Evolutionary conservation across 2,113 vertebrate genomes (phyloP), one percentile per base, ranked within the genome.

Genomic region (Ivindomyrus marchei): DNA sequence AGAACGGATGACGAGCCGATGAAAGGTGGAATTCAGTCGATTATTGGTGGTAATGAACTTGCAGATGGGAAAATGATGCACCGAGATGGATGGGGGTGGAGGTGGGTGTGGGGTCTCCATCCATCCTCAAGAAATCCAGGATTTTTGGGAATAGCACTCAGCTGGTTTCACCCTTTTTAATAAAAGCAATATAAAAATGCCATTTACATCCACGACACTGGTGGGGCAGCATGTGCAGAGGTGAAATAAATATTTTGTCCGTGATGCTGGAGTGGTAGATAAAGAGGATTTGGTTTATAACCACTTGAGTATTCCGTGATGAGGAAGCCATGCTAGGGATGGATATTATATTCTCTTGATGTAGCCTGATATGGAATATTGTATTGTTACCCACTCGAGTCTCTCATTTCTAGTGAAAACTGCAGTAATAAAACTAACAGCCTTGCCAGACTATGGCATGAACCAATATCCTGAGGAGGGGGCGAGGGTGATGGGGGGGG

Each of bases 1-100:
- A 92, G 91, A 94, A 92, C 91, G 92, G 90, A 93, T 92, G 92
- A 94, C 93, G 90, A 92, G 92, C 92, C 94, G 94, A 94, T 95
- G 93, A 95, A 94, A 93, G 93, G 95, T 94, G 93, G 94, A 96
- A 95, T 94, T 93, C 92, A 95, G 94, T 95, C 93, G 95, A 96
- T 96, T 95, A 96, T 95, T 95, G 95, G 95, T 95, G 94, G 95
- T 96, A 96, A 96, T 96, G 94, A 96, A 96, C 95, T 94, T 93
- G 93, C 92, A 91, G 93, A 95, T 93, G 92, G 93, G 89, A 94
- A 91, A 93, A 92, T 91, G 92, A 92, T 92, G 92, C 92, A 92
- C 90, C 49, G 83, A 4, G 45, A 13, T 17, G 45, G 39, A 31
- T 70, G 90, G 90, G 91, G 91, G 47, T 93, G 94, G 92, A 46